A percentile compares a stretch with the other conserved stretches of the same genome.
phyloP scores from a whole-genome alignment of 2,113 vertebrate genomes.

The Sylvia atricapilla region DNA sequence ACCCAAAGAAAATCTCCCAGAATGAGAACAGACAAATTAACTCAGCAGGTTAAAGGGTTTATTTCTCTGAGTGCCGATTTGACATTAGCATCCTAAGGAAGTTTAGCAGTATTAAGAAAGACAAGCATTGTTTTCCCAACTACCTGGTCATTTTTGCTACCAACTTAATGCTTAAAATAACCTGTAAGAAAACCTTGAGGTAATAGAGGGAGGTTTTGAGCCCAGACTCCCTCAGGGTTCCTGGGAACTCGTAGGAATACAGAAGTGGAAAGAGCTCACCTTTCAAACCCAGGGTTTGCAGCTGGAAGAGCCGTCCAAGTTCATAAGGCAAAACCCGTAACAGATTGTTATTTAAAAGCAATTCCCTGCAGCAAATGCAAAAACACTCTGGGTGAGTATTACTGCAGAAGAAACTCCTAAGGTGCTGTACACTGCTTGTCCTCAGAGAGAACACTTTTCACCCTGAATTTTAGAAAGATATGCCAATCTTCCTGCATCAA shows the following conservation, averaged over 20 bases:
- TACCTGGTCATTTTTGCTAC: neutral
- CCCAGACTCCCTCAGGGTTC: neutral
- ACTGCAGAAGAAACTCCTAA: neutral
- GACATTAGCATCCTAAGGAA: neutral
- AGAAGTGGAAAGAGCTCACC: constrained; percentile 71
- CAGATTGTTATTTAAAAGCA: constrained; percentile 99
- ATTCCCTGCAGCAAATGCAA: constrained; percentile 85
- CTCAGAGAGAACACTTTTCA: neutral
- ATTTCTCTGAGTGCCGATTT: neutral
- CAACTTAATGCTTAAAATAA: neutral
- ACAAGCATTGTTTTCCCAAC: neutral
- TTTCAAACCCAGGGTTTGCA: constrained; percentile 97
- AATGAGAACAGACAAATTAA: neutral
- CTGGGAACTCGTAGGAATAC: neutral
- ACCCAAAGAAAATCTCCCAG: neutral
- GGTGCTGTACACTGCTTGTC: neutral
- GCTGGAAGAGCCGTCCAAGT: constrained; percentile 97
- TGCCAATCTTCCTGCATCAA: neutral
- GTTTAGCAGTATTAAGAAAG: neutral
- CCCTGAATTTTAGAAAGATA: neutral
- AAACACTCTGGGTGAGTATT: neutral
- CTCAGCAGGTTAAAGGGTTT: neutral
- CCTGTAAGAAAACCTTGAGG: neutral
- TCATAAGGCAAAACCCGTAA: constrained; percentile 99
- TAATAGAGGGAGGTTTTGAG: neutral